A percentile compares a stretch with the other conserved stretches of the same genome.
phyloP scores from a whole-genome alignment of 1,140 invertebrate species.

The Mya arenaria region DNA sequence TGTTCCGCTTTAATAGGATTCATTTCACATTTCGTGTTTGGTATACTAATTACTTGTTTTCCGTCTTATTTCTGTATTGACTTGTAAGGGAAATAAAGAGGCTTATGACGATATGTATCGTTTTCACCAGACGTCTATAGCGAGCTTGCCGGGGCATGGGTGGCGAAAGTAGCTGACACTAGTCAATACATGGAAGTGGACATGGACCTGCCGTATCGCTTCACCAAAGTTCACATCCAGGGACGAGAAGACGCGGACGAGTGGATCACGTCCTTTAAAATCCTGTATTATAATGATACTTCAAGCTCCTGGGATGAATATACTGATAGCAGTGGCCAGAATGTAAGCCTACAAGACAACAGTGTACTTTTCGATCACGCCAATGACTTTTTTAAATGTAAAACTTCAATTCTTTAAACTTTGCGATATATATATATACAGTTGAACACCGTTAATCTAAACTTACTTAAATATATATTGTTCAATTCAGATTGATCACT shows the following conservation, averaged over 20 bases:
- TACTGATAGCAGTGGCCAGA: constrained; percentile 55
- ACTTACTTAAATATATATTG: no score
- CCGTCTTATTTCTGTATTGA: no score
- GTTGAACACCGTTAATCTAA: no score
- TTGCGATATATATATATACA: no score
- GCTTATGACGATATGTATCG: not conserved
- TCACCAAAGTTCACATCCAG: constrained; percentile 66
- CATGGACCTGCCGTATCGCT: constrained; percentile 59
- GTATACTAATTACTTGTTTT: no score
- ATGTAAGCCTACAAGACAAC: constrained; percentile 61
- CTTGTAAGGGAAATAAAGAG: not conserved
- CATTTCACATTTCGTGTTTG: no score
- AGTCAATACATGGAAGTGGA: constrained; percentile 70
- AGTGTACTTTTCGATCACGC: no score
- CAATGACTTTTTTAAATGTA: no score
- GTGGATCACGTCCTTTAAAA: constrained; percentile 69
- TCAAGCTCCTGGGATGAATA: constrained; percentile 59
- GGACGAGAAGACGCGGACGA: constrained; percentile 68
- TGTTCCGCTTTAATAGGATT: no score
- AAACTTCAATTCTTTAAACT: no score
- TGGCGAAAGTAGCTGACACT: constrained; percentile 57
- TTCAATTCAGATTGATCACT: no score
- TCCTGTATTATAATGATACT: constrained; percentile 62
- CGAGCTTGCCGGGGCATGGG: constrained; percentile 68
- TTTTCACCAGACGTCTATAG: constrained; percentile 53